Conservation (phyloP, 2,888 invertebrate genomes). For the Zeuzera pyrina region DNA sequence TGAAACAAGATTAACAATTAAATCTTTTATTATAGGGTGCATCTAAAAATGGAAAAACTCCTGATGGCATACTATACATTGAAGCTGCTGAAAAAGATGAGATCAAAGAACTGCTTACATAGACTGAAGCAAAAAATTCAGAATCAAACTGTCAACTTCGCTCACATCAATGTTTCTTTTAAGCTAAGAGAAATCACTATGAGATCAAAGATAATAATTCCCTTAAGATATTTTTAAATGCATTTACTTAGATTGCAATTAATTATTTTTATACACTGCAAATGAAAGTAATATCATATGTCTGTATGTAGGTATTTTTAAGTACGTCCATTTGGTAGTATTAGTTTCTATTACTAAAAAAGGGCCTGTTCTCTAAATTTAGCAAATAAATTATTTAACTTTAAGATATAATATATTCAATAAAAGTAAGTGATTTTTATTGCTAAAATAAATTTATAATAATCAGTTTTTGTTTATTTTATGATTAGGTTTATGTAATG, state of each 20-base stretch:
- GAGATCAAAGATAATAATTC: slow-evolving; percentile 33
- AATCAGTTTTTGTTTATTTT: not conserved
- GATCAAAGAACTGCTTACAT: slow-evolving; percentile 82
- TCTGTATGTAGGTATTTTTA: slow-evolving; percentile 45
- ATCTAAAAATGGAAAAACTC: slow-evolving; percentile 84
- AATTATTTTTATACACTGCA: slow-evolving; percentile 67
- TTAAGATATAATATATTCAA: slow-evolving; percentile 44
- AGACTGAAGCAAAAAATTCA: slow-evolving; percentile 23
- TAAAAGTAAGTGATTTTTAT: slow-evolving; percentile 48
- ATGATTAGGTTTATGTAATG: too few species aligned
- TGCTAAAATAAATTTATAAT: slow-evolving; percentile 29
- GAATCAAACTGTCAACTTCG: slow-evolving; percentile 23
- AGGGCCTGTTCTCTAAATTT: slow-evolving; percentile 56
- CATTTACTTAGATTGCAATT: slow-evolving; percentile 65
- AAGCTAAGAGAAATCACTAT: slow-evolving; percentile 41
- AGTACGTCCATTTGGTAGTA: slow-evolving; percentile 55
- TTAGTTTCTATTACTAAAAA: slow-evolving; percentile 31
- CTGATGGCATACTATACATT: slow-evolving; percentile 89
- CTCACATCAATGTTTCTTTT: slow-evolving; percentile 36
- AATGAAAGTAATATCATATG: too few species aligned
- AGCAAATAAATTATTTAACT: slow-evolving; percentile 60
- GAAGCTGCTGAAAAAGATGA: slow-evolving; percentile 94
- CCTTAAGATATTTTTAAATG: slow-evolving; percentile 58
- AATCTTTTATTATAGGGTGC: slow-evolving; percentile 77
- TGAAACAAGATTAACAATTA: not conserved